phyloP scores from a whole-genome alignment of 2,113 vertebrate genomes.

The Tupaia tana region DNA sequence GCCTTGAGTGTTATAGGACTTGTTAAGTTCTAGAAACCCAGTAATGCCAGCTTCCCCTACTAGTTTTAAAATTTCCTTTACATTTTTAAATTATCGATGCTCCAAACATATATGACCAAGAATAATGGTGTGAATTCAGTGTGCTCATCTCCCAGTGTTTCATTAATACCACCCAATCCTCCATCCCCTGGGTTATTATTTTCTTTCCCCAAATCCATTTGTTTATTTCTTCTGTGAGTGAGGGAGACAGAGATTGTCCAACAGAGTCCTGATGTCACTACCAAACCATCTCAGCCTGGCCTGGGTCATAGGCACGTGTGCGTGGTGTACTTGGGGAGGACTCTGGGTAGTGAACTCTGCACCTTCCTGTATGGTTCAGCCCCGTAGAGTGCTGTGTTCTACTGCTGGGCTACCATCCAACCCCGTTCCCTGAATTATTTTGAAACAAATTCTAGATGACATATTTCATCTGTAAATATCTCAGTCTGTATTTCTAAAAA shows the following conservation, averaged over 20 bases:
- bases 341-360: too few species aligned
- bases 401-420: too few species aligned
- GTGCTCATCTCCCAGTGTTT: conserved; percentile 7
- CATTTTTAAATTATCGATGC: background rate
- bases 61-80: background rate
- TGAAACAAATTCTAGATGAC: background rate
- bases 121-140: background rate
- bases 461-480: background rate
- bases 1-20: background rate
- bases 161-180: background rate
- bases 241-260: too few species aligned
- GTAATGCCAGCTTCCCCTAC: background rate
- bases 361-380: too few species aligned
- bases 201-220: too few species aligned
- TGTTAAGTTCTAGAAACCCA: conserved; percentile 1
- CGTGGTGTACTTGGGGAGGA: too few species aligned
- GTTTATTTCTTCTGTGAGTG: too few species aligned
- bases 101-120: background rate
- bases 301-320: too few species aligned
- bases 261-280: too few species aligned
- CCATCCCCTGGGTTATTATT: background rate
- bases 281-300: too few species aligned
- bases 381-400: too few species aligned
- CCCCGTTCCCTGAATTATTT: background rate
- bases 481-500: background rate